Evolutionary conservation across 2,797 vertebrate genomes (phyloP), one percentile per base, ranked within the genome.

Genomic region (Mus spretus): DNA sequence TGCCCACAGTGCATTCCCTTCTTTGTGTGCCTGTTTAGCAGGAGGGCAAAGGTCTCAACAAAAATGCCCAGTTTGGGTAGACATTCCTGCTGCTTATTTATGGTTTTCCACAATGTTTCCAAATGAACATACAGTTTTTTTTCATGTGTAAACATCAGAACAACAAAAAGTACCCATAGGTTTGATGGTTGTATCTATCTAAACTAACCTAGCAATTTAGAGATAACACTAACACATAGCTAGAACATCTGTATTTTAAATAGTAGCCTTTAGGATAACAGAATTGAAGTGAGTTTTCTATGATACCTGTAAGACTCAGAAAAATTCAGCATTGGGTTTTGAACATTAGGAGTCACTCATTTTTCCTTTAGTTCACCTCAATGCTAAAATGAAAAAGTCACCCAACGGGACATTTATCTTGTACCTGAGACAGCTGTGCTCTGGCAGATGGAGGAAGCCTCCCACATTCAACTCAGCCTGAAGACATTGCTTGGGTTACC

Each of bases 401-500:
- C 50, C 92, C 59, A 75, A 96, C 6, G 61, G 90, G 57, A 53
- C 55, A 94, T 65, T 96, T 96, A 80, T 91, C 70, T 63, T 92
- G 50, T 90, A 87, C 80, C 72, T 84, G 40, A 90, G 84, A 53
- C 57, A 83, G 40, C 26, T 94, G n/a, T 95, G 96, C 87, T 89
- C 67, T 92, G 89, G 34, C 17, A 87, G 74, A 67, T 57, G 87
- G 61, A 77, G 96, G n/a, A 98, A 93, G 89, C 70, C 67, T 95
- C 1, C 88, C 13, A 17, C 63, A 87, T 95, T 87, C 93, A 95
- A 91, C 72, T 95, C 61, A 78, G 91, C 78, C 78, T 84, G 72
- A 89, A 96, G 96, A 97, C 96, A 96, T 78, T 2, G 67, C 83
- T 70, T 70, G 50, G 80, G 77, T 87, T 94, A 96, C 61, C 89